Base-by-base conservation (phyloP, 1,140 invertebrate genomes). In the Micrasema minimum region DNA sequence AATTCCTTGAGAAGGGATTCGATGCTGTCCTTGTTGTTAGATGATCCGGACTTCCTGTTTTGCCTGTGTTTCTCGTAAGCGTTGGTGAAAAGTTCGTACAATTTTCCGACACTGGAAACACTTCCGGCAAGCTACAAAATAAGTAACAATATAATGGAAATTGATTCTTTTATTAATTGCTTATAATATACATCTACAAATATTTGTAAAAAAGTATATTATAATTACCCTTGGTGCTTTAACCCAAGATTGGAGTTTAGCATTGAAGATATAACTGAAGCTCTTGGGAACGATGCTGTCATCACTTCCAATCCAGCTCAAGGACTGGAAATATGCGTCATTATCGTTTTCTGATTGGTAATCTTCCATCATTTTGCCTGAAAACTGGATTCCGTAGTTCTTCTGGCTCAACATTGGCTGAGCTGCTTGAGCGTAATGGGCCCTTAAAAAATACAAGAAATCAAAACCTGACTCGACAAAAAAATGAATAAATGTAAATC, bases 1-100 rank as follows among this genome's bases (percentile, higher is more conserved):
- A 91, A 77, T 46, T 86, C 77, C 38, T 87, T 79, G 14, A 84
- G 80, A 48, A 91, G 85, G 61, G 85, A 85, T 37, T 86, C 77
- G 45, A 84, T 81, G 12, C 77, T 77, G 77, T 77, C 82, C 46
- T 72, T 74, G 45, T 53, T 18, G 6, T 31, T 31, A n/a, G 43
- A n/a, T 46, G 57, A 45, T 37, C 35, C 53, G 14, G 53, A 35
- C 2, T 35, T 35, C 31, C 14, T 37, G 31, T 37, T 37, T 51
- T 51, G 23, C 41, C 37, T 2, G 3, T 22, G 23, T 31, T 48
- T n/a, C 22, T 38, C 55, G 9, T 16, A 2, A 76, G 3, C 83
- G 14, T 84, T 72, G 2, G 79, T 53, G 4, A 87, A 61, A 23
- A 82, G 78, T 11, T 85, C 79, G 6, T 76, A 71, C 0, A 90